Base-by-base conservation (phyloP, 37 sponge, comb jelly and placozoan genomes). In the Chondrilla cf. caribensis region DNA sequence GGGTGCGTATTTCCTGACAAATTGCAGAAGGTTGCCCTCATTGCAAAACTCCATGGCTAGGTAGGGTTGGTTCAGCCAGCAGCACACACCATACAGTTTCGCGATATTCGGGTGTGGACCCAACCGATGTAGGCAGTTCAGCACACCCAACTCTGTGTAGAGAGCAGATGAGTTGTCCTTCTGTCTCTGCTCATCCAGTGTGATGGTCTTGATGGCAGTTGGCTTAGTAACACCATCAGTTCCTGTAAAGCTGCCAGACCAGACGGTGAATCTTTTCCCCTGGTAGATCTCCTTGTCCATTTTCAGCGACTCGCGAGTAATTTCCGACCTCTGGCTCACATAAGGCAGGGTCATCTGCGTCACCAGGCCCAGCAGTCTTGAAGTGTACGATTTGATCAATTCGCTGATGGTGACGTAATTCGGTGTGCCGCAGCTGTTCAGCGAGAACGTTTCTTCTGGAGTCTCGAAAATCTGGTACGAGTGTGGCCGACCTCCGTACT, bases 381-480 rank as follows among this genome's bases (percentile, higher is more conserved):
- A 4, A n/a, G 44, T 43, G 44, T 73, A 22, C 41, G 38, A n/a
- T 8, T 39, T 39, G 36, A 73, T 39, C 44, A 73, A 37, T 22
- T 73, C 76, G 24, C 76, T 73, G 76, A 73, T 73, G 41, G 76
- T 73, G 44, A 73, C 76, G 36, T 39, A 73, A 5, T 37, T 73
- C 0, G 44, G 41, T n/a, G 8, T 21, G 17, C 76, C 76, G 3
- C 15, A 32, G 11, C 21, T 15, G 43, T 73, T 73, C 76, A 73
- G 6, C 19, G 76, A 73, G 24, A 11, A 73, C 25, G 19, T 73
- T n/a, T 40, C 22, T 21, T 73, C 76, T 17, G 21, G 11, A 18
- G 18, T 39, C 25, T 73, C 7, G 6, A 73, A 73, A 2, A 73
- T 73, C 44, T 73, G 76, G 9, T 39, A 73, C 1, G 24, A 36